These are phyloP conservation scores for Gallinago undulata DNA, from an alignment of 2,113 vertebrate genomes.

Conservation along the genomic window DNA sequence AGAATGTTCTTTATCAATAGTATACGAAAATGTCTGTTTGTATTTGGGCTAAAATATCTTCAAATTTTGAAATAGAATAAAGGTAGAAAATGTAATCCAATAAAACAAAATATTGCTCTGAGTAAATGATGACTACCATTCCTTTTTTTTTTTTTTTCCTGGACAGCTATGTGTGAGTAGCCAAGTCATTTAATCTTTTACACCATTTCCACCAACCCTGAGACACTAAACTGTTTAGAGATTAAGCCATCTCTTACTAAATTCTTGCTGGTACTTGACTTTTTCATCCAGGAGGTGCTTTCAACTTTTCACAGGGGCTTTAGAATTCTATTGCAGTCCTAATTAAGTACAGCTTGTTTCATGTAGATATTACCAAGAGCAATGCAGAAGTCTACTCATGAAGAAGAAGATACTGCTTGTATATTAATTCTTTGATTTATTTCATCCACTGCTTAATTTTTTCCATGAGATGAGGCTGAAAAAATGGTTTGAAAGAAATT, in stretches of 20 bases:
- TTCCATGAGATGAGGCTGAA: not conserved
- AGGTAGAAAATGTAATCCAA: not conserved
- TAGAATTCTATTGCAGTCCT: not conserved
- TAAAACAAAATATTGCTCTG: not conserved
- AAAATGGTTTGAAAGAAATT: not conserved
- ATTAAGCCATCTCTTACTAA: not conserved
- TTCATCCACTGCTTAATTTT: not conserved
- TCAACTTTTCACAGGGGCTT: not conserved
- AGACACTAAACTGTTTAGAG: not conserved
- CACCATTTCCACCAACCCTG: not conserved
- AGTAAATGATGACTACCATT: not conserved
- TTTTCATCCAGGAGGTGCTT: not conserved
- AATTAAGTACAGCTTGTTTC: not conserved
- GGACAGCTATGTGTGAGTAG: not conserved
- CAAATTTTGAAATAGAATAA: not conserved
- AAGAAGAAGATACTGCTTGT: not conserved
- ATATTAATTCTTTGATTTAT: not conserved
- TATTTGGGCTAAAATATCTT: not conserved
- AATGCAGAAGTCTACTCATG: not conserved
- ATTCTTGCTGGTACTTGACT: not conserved
- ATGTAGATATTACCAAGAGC: not conserved
- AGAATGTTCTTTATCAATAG: not conserved
- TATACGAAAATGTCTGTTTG: not conserved
- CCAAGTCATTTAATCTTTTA: not conserved
- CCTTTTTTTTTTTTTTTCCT: not conserved